Evolutionary conservation across 1,140 invertebrate genomes (phyloP).

Genomic region (Luehdorfia chinensis): DNA sequence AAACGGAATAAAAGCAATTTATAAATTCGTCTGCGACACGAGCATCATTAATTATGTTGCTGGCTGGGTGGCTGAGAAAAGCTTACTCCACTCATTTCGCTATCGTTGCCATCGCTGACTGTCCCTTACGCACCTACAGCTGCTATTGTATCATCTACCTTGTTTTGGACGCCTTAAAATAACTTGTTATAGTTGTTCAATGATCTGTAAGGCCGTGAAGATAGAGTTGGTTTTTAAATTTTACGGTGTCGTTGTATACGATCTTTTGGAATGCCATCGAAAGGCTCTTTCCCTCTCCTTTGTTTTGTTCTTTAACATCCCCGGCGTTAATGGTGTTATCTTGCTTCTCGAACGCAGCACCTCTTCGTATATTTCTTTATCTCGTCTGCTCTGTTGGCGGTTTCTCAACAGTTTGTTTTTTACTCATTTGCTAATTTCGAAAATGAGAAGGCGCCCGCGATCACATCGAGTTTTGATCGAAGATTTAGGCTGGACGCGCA

Average conservation of each 20-base stretch:
- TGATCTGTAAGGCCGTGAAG: constrained; percentile 17
- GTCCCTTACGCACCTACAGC: constrained; percentile 46
- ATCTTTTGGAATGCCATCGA: constrained; percentile 22
- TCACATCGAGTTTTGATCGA: constrained; percentile 61
- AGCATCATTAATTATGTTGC: constrained; percentile 76
- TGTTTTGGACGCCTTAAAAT: neutral
- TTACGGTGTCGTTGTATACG: constrained; percentile 8
- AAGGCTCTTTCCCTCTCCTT: constrained; percentile 48
- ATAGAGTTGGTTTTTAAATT: constrained; percentile 28
- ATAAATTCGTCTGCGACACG: constrained; percentile 73
- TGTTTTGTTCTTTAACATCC: constrained; percentile 58
- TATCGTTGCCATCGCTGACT: constrained; percentile 62
- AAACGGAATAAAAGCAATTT: constrained; percentile 70
- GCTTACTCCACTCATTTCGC: constrained; percentile 72
- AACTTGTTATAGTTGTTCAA: constrained; percentile 9
- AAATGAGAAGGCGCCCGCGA: constrained; percentile 69
- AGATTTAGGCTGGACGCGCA: constrained; percentile 59
- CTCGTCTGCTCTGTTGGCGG: constrained; percentile 68
- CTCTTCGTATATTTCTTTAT: constrained; percentile 76
- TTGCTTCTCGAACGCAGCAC: constrained; percentile 68
- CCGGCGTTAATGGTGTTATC: constrained; percentile 75
- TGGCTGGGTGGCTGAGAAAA: constrained; percentile 75
- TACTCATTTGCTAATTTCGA: constrained; percentile 75
- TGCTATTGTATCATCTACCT: constrained; percentile 17
- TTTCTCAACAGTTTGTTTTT: constrained; percentile 43